Base-by-base conservation (phyloP, 2,113 vertebrate genomes). In the Bos javanicus region DNA sequence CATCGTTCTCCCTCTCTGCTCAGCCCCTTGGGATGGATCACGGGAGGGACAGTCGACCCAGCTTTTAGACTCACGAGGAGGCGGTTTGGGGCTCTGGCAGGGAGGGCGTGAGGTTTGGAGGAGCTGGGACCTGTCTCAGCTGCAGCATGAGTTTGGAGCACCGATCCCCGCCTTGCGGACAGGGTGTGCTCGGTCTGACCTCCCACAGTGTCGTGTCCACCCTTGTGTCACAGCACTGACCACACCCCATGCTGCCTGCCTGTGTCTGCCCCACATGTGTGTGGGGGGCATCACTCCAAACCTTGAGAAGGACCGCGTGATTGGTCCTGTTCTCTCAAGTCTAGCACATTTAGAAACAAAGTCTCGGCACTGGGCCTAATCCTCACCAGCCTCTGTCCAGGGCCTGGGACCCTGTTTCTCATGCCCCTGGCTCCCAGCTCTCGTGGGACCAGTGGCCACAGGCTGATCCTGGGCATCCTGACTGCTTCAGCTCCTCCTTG, bases 191-290 rank as follows among this genome's bases (percentile, higher is more conserved):
- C 14, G 13, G 39, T 50, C 78, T 39, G 48, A 25, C 10, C 19
- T 30, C 43, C 11, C 0, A 6, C n/a, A 4, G 25, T 2, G 2
- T 5, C 0, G 9, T 1, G 30, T 14, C 33, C 17, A 4, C 19
- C 13, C n/a, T 30, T 8, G 25, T 19, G 7, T 39, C 30, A 19
- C 33, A 39, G 48, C 28, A 11, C 46, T 36, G 91, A 54, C 36
- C 0, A 5, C 30, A 50, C 10, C 30, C 5, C 17, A 2, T 23
- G 36, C 14, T 13, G 56, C 16, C 36, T 84, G 7, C 52, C 25
- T 8, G 15, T 33, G 26, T 36, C 33, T 26, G 26, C 46, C 28
- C 84, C 62, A 28, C 48, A 12, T 57, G 7, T 80, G 28, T 50
- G 14, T 46, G 16, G 1, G 19, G 26, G 43, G 6, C 39, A 39